Evolutionary conservation across 2,797 vertebrate genomes (phyloP), one percentile per base, ranked within the genome.

Genomic region (Hafferia zeledoni): DNA sequence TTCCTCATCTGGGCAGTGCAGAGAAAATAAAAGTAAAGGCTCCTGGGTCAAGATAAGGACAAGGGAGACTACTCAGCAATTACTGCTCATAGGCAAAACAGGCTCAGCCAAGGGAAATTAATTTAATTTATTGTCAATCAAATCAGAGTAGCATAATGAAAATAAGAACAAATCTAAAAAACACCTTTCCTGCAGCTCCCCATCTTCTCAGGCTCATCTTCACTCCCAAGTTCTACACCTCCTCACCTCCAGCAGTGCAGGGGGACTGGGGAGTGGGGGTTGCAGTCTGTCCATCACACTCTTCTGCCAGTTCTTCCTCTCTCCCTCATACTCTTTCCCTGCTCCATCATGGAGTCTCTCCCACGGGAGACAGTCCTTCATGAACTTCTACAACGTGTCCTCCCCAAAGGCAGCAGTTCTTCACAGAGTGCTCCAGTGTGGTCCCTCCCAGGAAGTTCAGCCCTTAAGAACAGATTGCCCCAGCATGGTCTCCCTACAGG

Each of bases 201-300:
- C 31, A 64, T 80, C 19, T 43, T 91, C 37, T 17, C 7, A 6
- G 41, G 46, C 3, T 77, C 11, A 22, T 6, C 12, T 59, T 63
- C 3, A 23, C 13, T 76, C 14, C 10, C 1, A 0, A 30, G 43
- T 74, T 61, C 37, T 64, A 15, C 19, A 13, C 20, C 13, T 57
- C 25, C 47, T 78, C 17, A 35, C 7, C 7, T 2, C 3, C 4
- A 65, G 13, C 5, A 9, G 46, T 4, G 2, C 7, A 83, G 14
- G 4, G 13, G 20, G 5, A 52, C 0, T 8, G 0, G 13, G 33
- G 27, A 80, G 39, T 52, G 20, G 33, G 8, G 1, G 10, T 24
- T 64, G 46, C 0, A 0, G 10, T 69, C 20, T 55, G n/a, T 44
- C 67, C 24, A 44, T 37, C 27, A 20, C 4, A 37, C 50, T 13